Base-by-base conservation (phyloP, 2,797 vertebrate species). In the Florisuga fusca region DNA sequence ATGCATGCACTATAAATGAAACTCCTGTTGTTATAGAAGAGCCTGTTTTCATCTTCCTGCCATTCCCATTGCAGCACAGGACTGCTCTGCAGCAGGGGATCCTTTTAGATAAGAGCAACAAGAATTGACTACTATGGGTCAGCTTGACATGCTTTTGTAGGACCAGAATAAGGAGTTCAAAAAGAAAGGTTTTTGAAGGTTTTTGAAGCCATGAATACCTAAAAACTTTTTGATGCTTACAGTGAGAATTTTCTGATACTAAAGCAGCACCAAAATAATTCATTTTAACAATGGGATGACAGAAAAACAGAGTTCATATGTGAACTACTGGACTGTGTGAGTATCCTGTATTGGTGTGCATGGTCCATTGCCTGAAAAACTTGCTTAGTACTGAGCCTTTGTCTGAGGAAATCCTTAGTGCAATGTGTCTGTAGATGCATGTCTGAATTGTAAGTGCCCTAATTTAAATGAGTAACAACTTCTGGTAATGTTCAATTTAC, bases 11-110 rank as follows among this genome's bases (percentile, higher is more conserved):
- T 79, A 12, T 54, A 96, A 94, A 80, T 61, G 85, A 89, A 84
- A 46, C 57, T 87, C 73, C 93, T 84, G 77, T 95, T 89, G 89
- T 78, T 95, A 83, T 48, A 64, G 91, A 95, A 95, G 50, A 66
- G 48, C 11, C 74, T 95, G 84, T 94, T 93, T 94, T 80, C 69
- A 58, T 79, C 91, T 91, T 84, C 53, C 88, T 95, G 88, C 79
- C 36, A 91, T 79, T 93, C 53, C 51, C 45, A 9, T 66, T 87
- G 87, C 85, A 89, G 45, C 61, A 66, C 61, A 89, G 21, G 63
- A 50, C 53, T 74, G 36, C n/a, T 95, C n/a, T 93, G 75, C 92
- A 91, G 84, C 93, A 93, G 79, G 79, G 62, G 87, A 92, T 72
- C 78, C 84, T 96, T 96, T 96, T 57, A 93, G 71, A 53, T 72